phyloP scores from a whole-genome alignment of 2,888 invertebrate species.

The Hydropsyche betteni region DNA sequence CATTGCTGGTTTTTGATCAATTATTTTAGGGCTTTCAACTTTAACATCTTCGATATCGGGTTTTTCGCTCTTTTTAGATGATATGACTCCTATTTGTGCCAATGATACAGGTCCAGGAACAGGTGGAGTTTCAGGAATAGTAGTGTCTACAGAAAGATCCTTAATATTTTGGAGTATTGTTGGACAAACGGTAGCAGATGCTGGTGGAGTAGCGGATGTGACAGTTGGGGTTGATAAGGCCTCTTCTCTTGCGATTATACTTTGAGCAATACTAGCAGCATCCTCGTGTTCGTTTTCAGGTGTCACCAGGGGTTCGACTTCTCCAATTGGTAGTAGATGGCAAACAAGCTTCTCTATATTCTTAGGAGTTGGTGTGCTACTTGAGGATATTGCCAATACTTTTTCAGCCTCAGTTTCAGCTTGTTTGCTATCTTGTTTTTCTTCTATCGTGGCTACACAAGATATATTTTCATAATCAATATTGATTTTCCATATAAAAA shows the following conservation, averaged over 20 bases:
- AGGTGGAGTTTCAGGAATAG: conserved; percentile 64
- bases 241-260: conserved; percentile 63
- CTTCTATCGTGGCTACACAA: conserved; percentile 62
- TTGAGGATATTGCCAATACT: conserved; percentile 5
- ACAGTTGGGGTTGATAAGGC: conserved; percentile 58
- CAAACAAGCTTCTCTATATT: conserved; percentile 51
- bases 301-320: conserved; percentile 61
- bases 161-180: conserved; percentile 53
- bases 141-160: conserved; percentile 59
- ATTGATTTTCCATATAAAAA: conserved; percentile 50
- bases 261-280: conserved; percentile 62
- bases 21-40: not conserved
- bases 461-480: conserved; percentile 62
- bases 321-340: conserved; percentile 59
- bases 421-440: conserved; percentile 62
- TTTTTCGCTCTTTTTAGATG: conserved; percentile 46
- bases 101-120: conserved; percentile 64
- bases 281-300: conserved; percentile 66
- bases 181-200: conserved; percentile 54
- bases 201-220: conserved; percentile 57
- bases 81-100: conserved; percentile 63
- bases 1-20: not conserved
- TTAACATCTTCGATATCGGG: not conserved
- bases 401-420: conserved; percentile 58
- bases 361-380: conserved; percentile 28